Base-by-base conservation (phyloP, 2,113 vertebrate genomes). In the Lethenteron reissneri region DNA sequence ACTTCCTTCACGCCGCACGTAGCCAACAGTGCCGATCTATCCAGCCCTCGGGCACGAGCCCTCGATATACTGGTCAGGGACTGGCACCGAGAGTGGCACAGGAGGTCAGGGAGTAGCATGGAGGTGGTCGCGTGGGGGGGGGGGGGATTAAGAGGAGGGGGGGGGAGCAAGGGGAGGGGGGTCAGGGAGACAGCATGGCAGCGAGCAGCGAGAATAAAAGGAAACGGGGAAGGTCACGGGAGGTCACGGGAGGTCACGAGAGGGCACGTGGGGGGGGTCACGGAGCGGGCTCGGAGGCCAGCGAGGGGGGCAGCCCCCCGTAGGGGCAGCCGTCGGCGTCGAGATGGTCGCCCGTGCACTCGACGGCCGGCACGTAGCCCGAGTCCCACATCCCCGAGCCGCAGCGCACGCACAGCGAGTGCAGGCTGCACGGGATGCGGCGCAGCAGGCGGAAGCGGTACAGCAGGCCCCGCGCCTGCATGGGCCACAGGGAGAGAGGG, bases 361-460 rank as follows among this genome's bases (percentile, higher is more conserved):
- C 92, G 77, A 96, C 87, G 0, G 90, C 81, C 0, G 94, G 94
- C 77, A 96, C 91, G 83, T 84, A 92, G 75, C 90, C 90, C 0
- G 92, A 95, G 82, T 99, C 94, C 94, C 92, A 97, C 94, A 95
- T 92, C 25, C 94, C 94, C 0, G 88, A 84, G 41, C 92, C 88
- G 3, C 92, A 97, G 70, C 90, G 83, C 81, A 86, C 88, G 76
- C 94, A 95, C 71, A 97, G 80, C 78, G 94, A 88, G 0, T 91
- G 90, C 3, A 99, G 85, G 77, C 92, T 92, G 83, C 91, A 96
- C 7, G 94, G 91, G 76, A 99, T 87, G 75, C 88, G 83, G 69
- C 89, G 88, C 10, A 89, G 73, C 60, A 97, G 87, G 76, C 89
- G 91, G 80, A 96, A 97, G 79, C 95, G 91, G 79, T 97, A 88